Percentiles rank a stretch among this genome's conserved stretches.
phyloP scores from a whole-genome alignment of 2,797 vertebrate genomes.

The Sebastes itinus region DNA sequence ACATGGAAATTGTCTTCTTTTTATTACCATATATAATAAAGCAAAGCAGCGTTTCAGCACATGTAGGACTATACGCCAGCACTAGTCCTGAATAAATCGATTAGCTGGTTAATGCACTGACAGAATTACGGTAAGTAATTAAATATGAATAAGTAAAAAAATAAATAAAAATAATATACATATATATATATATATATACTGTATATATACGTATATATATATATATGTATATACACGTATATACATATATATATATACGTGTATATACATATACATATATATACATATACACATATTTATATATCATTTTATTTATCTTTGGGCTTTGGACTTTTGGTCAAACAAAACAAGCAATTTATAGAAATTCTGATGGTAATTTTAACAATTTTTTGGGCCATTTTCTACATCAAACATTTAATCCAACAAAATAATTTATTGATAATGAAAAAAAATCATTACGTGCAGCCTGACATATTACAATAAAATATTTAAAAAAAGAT shows the following conservation, averaged over 20 bases:
- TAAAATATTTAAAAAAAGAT: neutral
- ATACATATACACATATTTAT: no score
- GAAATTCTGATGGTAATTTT: neutral
- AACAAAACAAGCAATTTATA: neutral
- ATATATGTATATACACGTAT: no score
- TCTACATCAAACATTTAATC: neutral
- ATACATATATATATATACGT: no score
- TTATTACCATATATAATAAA: neutral
- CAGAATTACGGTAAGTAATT: no score
- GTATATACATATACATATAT: accelerated
- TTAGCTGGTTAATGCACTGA: neutral
- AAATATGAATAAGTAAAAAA: no score
- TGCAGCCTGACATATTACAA: neutral
- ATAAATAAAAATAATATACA: no score
- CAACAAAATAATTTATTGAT: neutral
- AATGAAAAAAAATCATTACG: neutral
- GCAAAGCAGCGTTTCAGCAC: neutral
- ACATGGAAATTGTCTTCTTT: neutral
- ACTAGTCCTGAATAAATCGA: neutral
- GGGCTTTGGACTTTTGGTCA: neutral
- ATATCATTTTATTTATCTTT: no score
- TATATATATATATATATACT: no score
- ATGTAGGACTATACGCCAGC: neutral
- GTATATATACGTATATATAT: no score
- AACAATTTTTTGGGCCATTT: neutral